phyloP scores from a whole-genome alignment of 2,888 invertebrate genomes.

The Cosmorhoe ocellata region DNA sequence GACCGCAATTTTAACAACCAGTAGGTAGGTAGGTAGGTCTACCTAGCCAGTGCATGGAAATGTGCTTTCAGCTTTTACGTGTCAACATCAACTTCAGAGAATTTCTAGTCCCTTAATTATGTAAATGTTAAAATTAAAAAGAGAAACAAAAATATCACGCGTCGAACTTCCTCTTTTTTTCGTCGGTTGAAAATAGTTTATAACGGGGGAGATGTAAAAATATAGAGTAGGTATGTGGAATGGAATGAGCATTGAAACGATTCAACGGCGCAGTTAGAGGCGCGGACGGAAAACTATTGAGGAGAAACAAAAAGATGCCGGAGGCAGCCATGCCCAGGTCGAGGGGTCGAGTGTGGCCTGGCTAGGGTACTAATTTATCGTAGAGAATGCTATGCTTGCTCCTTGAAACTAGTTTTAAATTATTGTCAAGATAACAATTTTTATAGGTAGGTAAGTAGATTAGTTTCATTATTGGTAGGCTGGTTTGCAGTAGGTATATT shows the following conservation, averaged over 20 bases:
- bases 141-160: too few relatives aligned
- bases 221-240: not conserved
- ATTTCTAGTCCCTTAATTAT: too few relatives aligned
- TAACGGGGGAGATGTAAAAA: too few relatives aligned
- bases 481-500: too few relatives aligned
- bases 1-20: conserved; percentile 22
- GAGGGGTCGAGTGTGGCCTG: conserved; percentile 7
- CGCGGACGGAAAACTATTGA: conserved; percentile 45
- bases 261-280: conserved; percentile 34
- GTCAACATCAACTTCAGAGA: conserved; percentile 14
- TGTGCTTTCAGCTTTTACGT: conserved; percentile 14
- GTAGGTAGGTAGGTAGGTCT: not conserved
- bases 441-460: too few relatives aligned
- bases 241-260: conserved; percentile 25
- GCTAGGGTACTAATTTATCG: not conserved
- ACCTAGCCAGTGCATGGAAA: conserved; percentile 8
- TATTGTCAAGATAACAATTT: too few relatives aligned
- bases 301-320: conserved; percentile 29
- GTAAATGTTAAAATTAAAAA: too few relatives aligned
- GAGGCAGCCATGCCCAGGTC: conserved; percentile 24
- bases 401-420: too few relatives aligned
- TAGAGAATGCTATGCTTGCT: not conserved
- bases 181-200: too few relatives aligned
- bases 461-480: too few relatives aligned
- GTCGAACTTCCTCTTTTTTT: too few relatives aligned